Evolutionary conservation across 2,113 vertebrate species (phyloP), one percentile per base, ranked within the genome.

Genomic region (Trematomus loennbergii): DNA sequence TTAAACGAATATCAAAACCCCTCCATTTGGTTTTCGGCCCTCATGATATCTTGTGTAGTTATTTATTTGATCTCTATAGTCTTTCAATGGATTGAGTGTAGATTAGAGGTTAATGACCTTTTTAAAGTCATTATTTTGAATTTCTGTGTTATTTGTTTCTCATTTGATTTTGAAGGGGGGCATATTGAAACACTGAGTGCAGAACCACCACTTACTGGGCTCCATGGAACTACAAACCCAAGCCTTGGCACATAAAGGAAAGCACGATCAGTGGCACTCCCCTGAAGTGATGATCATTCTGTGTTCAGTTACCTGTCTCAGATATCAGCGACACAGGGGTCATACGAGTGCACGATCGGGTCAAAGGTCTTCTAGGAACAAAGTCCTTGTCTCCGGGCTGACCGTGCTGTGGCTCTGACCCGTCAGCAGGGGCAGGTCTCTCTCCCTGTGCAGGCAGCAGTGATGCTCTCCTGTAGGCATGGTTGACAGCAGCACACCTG

Each of bases 301-400:
- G 9, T 57, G 36, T 36, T 29, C 16, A 62, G 36, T 25, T 95
- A 99, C 98, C 98, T 93, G 97, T 95, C 91, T 99, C 97, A 5
- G 97, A 92, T 78, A 97, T 89, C 88, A 97, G 92, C 76, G 96
- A 95, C 62, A 96, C 96, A 82, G 95, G 95, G 71, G 96, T 97
- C 78, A 96, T 96, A 84, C 95, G 96, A 85, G 97, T 98, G 90
- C 97, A 94, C 52, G 98, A 97, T 86, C 98, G 95, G 43, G 98
- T 99, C 82, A 99, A 88, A 13, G 98, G 97, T 84, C 98, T 93
- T 78, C 97, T 96, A 13, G 96, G 96, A 75, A 85, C 46, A 58
- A 96, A 96, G 65, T 95, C 94, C 73, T 96, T 94, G 59, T 92
- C 78, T 40, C 67, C 49, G 59, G 78, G 63, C 80, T 92, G 65